Conservation (phyloP, 2,888 invertebrate genomes). For the Busseola fusca region DNA sequence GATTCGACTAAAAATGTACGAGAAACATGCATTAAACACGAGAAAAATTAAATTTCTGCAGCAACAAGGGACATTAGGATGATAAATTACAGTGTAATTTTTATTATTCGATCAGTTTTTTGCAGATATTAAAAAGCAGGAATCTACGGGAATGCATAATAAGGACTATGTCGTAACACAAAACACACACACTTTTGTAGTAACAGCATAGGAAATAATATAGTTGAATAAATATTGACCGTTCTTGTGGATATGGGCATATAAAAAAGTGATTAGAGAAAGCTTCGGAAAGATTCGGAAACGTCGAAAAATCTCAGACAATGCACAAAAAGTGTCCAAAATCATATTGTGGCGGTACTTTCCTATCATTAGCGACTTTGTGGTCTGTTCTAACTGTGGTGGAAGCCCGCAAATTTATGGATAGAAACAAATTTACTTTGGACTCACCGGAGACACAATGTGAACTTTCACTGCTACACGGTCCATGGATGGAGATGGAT, state of each 20-base stretch:
- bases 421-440: constrained; percentile 76
- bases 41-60: constrained; percentile 65
- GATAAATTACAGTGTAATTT: constrained; percentile 65
- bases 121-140: constrained; percentile 18
- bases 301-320: constrained; percentile 65
- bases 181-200: too few relatives aligned
- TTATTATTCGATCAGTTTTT: constrained; percentile 55
- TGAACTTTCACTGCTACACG: constrained; percentile 81
- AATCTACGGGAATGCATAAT: constrained; percentile 27
- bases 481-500: too few relatives aligned
- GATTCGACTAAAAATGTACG: constrained; percentile 64
- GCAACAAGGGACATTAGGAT: constrained; percentile 57
- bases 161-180: too few relatives aligned
- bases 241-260: constrained; percentile 51
- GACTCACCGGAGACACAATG: constrained; percentile 71
- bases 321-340: constrained; percentile 70
- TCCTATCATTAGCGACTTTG: constrained; percentile 83
- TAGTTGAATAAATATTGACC: constrained; percentile 22
- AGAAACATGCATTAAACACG: constrained; percentile 40
- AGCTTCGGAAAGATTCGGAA: constrained; percentile 57
- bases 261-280: constrained; percentile 54
- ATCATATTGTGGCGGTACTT: constrained; percentile 75
- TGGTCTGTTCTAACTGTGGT: constrained; percentile 74
- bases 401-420: constrained; percentile 73
- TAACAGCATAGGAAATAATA: constrained; percentile 34